Percentiles rank a stretch among this genome's conserved stretches.
phyloP scores from a whole-genome alignment of 2,113 vertebrate species.

The Oryzias javanicus region DNA sequence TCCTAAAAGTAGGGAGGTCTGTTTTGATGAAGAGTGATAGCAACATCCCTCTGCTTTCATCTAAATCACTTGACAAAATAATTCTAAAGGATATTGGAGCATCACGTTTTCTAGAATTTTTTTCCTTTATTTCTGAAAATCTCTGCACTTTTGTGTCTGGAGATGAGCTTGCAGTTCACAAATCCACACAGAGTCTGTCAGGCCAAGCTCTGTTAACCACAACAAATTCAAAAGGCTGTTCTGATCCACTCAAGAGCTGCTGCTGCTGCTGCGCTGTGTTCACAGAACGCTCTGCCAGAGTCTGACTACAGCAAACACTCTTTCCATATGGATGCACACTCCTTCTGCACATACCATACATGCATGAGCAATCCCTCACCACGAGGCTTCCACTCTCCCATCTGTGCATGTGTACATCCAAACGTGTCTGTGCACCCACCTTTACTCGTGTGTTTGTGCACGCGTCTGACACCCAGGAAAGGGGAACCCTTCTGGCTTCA shows the following conservation, averaged over 20 bases:
- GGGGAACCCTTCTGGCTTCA: slow-evolving; percentile 63
- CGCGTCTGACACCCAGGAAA: slow-evolving; percentile 31
- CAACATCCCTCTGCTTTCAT: slow-evolving; percentile 18
- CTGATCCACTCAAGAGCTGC: slow-evolving; percentile 50
- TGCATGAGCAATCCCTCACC: slow-evolving; percentile 2
- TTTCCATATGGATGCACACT: slow-evolving; percentile 2
- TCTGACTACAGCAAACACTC: slow-evolving; percentile 5
- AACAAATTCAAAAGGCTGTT: slow-evolving; percentile 33
- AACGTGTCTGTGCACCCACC: not conserved
- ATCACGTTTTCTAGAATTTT: not conserved
- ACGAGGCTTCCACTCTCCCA: not conserved
- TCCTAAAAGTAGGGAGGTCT: slow-evolving; percentile 26
- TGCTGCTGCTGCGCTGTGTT: slow-evolving; percentile 32
- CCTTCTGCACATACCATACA: not conserved
- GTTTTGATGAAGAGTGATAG: slow-evolving; percentile 18
- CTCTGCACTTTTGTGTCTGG: slow-evolving; percentile 21
- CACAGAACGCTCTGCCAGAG: slow-evolving; percentile 22
- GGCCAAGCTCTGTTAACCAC: slow-evolving; percentile 35
- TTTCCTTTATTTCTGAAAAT: slow-evolving; percentile 20
- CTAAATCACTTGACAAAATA: slow-evolving; percentile 6
- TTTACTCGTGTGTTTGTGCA: not conserved
- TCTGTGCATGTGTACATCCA: slow-evolving; percentile 13
- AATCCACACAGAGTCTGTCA: slow-evolving; percentile 28
- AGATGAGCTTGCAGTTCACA: slow-evolving; percentile 17
- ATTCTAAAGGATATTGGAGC: not conserved